These are phyloP conservation scores for Sorex araneus DNA, from an alignment of 2,113 vertebrate genomes.

Conservation along the genomic window DNA sequence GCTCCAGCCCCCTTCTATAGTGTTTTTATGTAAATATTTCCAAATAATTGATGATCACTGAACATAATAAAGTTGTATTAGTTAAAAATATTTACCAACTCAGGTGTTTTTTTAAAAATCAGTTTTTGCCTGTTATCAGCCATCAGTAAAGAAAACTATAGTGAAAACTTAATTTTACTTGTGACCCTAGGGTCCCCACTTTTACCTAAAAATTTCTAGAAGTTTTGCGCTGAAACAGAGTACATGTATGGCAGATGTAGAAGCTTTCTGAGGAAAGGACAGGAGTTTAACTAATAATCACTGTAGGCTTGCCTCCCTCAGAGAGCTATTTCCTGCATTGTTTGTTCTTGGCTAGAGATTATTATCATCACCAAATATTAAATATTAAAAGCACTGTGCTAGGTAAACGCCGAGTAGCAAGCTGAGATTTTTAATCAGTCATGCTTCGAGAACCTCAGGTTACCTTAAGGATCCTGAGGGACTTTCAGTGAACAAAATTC, in stretches of 20 bases:
- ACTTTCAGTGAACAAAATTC: conserved; percentile 26
- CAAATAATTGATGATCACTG: conserved; percentile 21
- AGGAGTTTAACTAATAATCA: background rate
- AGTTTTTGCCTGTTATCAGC: background rate
- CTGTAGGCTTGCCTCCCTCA: background rate
- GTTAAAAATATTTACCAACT: background rate
- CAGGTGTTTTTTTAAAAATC: background rate
- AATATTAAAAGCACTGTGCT: conserved; percentile 59
- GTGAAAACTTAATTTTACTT: background rate
- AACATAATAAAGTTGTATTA: conserved; percentile 5
- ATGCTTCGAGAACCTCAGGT: conserved; percentile 42
- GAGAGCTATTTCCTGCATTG: background rate
- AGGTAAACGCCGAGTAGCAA: conserved; percentile 32
- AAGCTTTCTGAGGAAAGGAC: background rate
- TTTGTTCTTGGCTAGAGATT: conserved; percentile 63
- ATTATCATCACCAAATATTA: conserved; percentile 18
- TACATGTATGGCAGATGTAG: background rate
- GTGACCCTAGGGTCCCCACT: background rate
- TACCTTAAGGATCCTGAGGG: conserved; percentile 37
- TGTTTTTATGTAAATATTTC: conserved; percentile 45
- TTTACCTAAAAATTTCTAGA: background rate
- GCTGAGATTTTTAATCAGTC: conserved; percentile 61
- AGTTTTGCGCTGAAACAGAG: background rate
- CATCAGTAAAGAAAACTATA: background rate
- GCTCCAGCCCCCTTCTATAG: too few species aligned